Evolutionary conservation across 2,113 vertebrate species (phyloP).

Genomic region (Scomber scombrus): DNA sequence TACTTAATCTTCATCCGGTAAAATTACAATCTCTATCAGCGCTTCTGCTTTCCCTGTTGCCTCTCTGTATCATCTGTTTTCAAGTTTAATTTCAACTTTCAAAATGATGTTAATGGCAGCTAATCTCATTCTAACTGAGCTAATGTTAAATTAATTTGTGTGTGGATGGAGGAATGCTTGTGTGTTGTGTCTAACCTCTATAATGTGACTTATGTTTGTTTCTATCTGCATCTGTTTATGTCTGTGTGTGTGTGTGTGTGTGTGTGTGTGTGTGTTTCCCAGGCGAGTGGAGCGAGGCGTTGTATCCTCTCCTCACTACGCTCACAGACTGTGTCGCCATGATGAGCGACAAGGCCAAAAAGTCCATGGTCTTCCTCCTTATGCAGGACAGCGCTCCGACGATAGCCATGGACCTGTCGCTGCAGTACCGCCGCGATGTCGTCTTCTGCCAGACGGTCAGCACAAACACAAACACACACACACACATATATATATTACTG

Average conservation of each 20-base stretch:
- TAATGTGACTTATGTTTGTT: background rate
- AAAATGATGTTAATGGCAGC: background rate
- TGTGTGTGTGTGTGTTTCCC: conserved; percentile 38
- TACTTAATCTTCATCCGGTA: too few relatives aligned
- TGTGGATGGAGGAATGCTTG: too few relatives aligned
- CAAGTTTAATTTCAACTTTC: background rate
- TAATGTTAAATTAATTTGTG: background rate
- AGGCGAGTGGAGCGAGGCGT: conserved; percentile 98
- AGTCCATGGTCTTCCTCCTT: conserved; percentile 97
- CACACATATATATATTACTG: too few relatives aligned
- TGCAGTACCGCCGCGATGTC: conserved; percentile 97
- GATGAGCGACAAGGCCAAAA: conserved; percentile 99
- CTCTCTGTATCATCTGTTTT: conserved; percentile 18
- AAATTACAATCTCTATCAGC: background rate
- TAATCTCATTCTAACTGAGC: background rate
- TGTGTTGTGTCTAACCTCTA: background rate
- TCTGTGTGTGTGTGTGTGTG: conserved; percentile 14
- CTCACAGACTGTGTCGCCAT: conserved; percentile 96
- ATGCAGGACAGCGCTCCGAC: conserved; percentile 98
- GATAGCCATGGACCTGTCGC: conserved; percentile 91
- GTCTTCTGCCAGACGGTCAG: conserved; percentile 99
- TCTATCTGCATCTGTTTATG: too few relatives aligned
- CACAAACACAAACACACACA: conserved; percentile 4
- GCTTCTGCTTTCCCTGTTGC: conserved; percentile 54
- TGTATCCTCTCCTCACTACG: conserved; percentile 96